Evolutionary conservation across 2,113 vertebrate genomes (phyloP).

Genomic region (Varanus salvator): DNA sequence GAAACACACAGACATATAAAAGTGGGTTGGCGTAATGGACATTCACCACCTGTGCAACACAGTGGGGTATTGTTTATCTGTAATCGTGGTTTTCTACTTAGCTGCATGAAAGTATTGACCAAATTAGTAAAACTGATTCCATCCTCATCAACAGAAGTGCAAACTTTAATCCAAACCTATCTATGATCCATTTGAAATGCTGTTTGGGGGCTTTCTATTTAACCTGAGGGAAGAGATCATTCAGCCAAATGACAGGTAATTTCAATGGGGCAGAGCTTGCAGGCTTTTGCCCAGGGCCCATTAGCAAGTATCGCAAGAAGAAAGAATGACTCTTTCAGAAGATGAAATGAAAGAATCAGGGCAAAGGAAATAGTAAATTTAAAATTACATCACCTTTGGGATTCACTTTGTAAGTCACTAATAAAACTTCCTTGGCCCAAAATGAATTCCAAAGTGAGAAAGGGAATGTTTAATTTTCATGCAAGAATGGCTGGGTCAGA

Average conservation of each 20-base stretch:
- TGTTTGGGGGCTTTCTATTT: neutral
- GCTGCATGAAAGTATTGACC: neutral
- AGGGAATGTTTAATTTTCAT: neutral
- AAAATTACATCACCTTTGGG: conserved; percentile 3
- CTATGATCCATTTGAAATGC: neutral
- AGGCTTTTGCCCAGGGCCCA: neutral
- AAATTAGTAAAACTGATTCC: neutral
- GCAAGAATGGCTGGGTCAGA: conserved; percentile 32
- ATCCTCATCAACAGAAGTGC: neutral
- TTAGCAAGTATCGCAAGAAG: neutral
- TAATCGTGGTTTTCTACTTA: neutral
- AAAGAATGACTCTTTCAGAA: neutral
- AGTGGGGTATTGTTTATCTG: neutral
- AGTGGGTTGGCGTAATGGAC: neutral
- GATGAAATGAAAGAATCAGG: neutral
- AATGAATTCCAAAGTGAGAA: conserved; percentile 24
- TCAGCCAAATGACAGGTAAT: neutral
- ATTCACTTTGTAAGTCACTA: neutral
- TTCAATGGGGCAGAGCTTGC: neutral
- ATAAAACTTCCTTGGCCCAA: conserved; percentile 21
- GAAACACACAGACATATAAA: no score
- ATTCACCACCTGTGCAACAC: neutral
- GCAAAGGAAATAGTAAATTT: neutral
- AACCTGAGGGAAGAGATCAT: no score
- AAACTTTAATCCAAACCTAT: neutral